Evolutionary conservation across 2,888 invertebrate species (phyloP), one percentile per base, ranked within the genome.

Genomic region (Machimus rusticus): DNA sequence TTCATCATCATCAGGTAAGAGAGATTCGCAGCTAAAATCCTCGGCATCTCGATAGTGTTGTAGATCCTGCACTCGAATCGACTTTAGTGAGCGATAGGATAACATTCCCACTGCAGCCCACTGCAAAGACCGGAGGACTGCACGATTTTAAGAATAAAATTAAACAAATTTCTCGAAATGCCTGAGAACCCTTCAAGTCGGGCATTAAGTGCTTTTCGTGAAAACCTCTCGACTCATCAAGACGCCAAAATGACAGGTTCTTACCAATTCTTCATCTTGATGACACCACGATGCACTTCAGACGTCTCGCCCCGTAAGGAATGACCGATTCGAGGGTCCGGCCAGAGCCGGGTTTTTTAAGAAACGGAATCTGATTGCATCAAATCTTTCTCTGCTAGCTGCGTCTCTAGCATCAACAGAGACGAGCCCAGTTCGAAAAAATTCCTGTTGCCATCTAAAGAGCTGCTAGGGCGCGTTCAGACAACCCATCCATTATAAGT

Each of bases 1-100:
- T 91, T 89, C 92, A 92, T 91, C 92, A 89, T 57, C 89, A 88
- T 78, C 89, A 89, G 89, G 89, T 89, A 86, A 84, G 87, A 43
- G 23, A 28, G 23, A 79, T 78, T 51, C 51, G 19, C 23, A 19
- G 23, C 12, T 28, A 28, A 28, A 51, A 66, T 66, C 28, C 28
- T 12, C 66, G 12, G 43, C 2, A 66, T 12, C 14, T 19, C 28
- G 23, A 66, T 19, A 28, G 66, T 66, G 66, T 66, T 66, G 66
- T 66, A 66, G 66, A 66, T 66, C 28, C 66, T 66, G 28, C 19
- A 66, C 66, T 66, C 12, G 28, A 66, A 66, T 66, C 81, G 51
- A 81, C n/a, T 31, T 39, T 14, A 46, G 28, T 66, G 66, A 66
- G 4, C 55, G 55, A 55, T 55, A 55, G 19, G 55, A 39, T 51